Percentiles rank a stretch among this genome's conserved stretches.
Evolutionary conservation across 2,888 invertebrate species (phyloP).

Genomic region (Macrophya annulata): DNA sequence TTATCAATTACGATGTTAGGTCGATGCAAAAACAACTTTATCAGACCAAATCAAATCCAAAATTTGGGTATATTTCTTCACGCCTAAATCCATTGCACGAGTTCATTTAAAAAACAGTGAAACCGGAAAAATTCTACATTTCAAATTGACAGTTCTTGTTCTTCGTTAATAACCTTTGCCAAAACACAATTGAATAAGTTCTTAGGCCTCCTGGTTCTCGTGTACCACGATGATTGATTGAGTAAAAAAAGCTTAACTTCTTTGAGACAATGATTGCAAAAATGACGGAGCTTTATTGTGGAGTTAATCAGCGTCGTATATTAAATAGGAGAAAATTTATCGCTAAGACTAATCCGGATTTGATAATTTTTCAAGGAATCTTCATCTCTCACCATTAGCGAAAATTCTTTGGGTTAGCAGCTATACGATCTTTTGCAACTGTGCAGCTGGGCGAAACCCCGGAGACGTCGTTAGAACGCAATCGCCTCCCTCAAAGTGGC

Average conservation of each 20-base stretch:
- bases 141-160: neutral
- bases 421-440: slow-evolving; percentile 25
- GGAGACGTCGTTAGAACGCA: slow-evolving; percentile 73
- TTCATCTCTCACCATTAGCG: neutral
- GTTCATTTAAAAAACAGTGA: neutral
- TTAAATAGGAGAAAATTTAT: neutral
- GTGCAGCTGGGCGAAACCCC: slow-evolving; percentile 45
- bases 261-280: neutral
- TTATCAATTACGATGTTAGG: neutral
- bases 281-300: neutral
- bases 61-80: neutral
- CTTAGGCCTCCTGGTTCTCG: neutral
- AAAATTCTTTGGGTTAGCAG: neutral
- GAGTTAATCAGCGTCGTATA: too few relatives aligned
- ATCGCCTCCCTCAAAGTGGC: slow-evolving; percentile 74
- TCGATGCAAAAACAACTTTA: neutral
- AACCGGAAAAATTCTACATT: neutral
- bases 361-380: neutral
- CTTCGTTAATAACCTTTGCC: neutral
- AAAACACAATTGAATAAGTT: neutral
- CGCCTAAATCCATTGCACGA: neutral
- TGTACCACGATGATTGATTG: neutral
- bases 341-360: neutral
- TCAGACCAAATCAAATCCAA: neutral
- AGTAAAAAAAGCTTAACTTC: neutral